phyloP scores from a whole-genome alignment of 2,113 vertebrate species.

The Tonatia bakeri region DNA sequence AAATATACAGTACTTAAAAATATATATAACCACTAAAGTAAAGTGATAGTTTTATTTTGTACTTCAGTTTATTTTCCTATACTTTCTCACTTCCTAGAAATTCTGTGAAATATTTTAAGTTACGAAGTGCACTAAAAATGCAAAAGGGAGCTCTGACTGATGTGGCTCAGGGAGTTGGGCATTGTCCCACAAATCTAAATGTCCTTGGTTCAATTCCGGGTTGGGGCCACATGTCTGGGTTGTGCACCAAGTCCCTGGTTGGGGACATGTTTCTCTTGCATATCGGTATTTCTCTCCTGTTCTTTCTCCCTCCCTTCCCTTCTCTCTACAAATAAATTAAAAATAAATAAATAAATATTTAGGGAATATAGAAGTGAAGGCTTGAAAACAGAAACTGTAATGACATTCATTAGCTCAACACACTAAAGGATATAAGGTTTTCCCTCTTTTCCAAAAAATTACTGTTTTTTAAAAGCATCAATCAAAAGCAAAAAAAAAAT shows the following conservation, averaged over 20 bases:
- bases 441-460: not conserved
- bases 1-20: not conserved
- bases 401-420: not conserved
- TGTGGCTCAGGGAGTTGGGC: no score
- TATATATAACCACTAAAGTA: not conserved
- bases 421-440: not conserved
- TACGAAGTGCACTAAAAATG: not conserved
- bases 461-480: not conserved
- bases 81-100: not conserved
- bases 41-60: not conserved
- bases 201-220: no score
- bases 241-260: no score
- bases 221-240: no score
- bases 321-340: no score
- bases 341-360: no score
- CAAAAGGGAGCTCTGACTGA: not conserved
- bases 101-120: not conserved
- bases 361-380: not conserved
- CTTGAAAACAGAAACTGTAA: not conserved
- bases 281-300: no score
- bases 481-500: not conserved
- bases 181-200: no score
- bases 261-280: no score
- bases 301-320: no score
- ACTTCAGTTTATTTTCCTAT: not conserved